Conservation (phyloP, 2,113 vertebrate genomes). For the Pitta sordida region DNA sequence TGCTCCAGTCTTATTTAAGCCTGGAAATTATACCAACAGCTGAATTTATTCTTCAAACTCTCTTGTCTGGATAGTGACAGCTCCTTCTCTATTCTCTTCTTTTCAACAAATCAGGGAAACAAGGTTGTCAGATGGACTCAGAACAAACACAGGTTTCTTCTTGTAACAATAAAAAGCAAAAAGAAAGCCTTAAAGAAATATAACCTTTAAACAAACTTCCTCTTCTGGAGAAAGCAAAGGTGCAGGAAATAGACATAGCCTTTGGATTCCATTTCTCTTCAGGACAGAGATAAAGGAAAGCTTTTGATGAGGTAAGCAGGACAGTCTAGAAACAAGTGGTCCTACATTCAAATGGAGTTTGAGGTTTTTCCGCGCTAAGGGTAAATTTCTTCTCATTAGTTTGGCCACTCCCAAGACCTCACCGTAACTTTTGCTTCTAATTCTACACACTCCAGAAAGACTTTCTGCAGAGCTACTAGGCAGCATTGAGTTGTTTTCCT, state of each 20-base stretch:
- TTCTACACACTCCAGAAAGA: background rate
- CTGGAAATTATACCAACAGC: background rate
- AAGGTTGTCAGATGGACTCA: background rate
- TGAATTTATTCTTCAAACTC: background rate
- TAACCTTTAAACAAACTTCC: background rate
- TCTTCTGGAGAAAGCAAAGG: background rate
- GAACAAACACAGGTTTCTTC: background rate
- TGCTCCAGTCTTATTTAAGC: background rate
- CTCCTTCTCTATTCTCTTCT: background rate
- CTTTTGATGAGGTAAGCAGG: background rate
- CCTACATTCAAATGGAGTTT: background rate
- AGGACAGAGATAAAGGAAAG: background rate
- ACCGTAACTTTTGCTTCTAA: background rate
- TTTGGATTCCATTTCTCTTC: background rate
- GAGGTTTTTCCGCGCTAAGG: background rate
- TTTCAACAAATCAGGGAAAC: background rate
- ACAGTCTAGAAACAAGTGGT: background rate
- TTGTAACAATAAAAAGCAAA: background rate
- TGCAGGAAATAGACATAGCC: background rate
- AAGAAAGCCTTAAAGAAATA: background rate
- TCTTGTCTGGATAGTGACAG: background rate
- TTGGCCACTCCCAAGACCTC: background rate
- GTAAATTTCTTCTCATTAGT: background rate
- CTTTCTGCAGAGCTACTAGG: background rate
- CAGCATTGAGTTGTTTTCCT: background rate